Evolutionary conservation across 1,140 invertebrate species (phyloP), one percentile per base, ranked within the genome.

Genomic region (Portunus trituberculatus): DNA sequence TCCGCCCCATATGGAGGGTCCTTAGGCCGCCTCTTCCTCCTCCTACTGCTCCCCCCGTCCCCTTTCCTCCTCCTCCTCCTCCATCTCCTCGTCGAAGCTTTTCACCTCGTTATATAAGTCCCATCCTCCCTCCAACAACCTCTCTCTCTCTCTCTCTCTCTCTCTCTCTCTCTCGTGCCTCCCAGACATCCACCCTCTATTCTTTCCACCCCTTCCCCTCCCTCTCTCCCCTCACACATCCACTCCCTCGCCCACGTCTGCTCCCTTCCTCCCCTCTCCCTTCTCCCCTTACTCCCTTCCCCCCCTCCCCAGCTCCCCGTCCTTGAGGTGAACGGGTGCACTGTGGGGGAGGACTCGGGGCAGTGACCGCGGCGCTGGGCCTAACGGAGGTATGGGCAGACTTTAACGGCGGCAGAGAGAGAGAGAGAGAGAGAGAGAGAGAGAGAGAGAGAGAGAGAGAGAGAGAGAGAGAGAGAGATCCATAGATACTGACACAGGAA

Each of bases 91-190:
- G 39, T 39, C 39, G 39, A 39, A 39, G 39, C 39, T 39, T 39
- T 39, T 39, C 39, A 39, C 39, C 39, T 39, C 52, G 52, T 59
- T 59, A 59, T 59, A 10, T 59, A 59, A 59, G 3, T 16, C 52
- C 52, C 10, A 12, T 59, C 52, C 20, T 59, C 52, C 52, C 8
- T 59, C 52, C 52, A 59, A 2, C 8, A 2, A 16, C 25, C 67
- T 76, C 67, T 76, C 67, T 76, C 67, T 76, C 67, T 76, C 67
- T 76, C 67, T 76, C 67, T 76, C 67, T 76, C 67, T 76, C 67
- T 76, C 67, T 76, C 67, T 76, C 67, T 76, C 67, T 76, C 52
- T 59, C 52, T 59, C 52, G 10, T 20, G 52, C 20, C 52, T 59
- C 20, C 10, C 52, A 20, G 10, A 59, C 52, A 16, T 59, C 20